Evolutionary conservation across 1,140 invertebrate genomes (phyloP), one percentile per base, ranked within the genome.

Genomic region (Portunus trituberculatus): DNA sequence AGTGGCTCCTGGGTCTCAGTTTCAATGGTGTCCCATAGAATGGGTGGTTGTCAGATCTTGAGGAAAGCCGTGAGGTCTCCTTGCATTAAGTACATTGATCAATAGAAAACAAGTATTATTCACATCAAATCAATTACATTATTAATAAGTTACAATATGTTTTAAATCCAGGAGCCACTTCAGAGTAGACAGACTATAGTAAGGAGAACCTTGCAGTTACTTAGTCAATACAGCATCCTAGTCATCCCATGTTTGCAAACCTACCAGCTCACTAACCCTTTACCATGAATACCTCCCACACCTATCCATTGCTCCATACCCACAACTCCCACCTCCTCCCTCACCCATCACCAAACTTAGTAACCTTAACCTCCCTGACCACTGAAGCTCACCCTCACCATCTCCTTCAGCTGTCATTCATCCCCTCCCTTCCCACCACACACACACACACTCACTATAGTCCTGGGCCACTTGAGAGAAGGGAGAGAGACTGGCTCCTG

Each of bases 371-470:
- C 4, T 82, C 20, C 39, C 39, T 28, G 1, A 82, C 1, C 28
- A 1, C 76, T 82, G 1, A 82, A 82, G 20, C 16, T 28, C 76
- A 25, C 28, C 76, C 76, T 14, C 76, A 25, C 28, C 76, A 20
- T 8, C 28, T 25, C 76, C 20, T 7, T 82, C 28, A 25, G 76
- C 76, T 7, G 28, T 25, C 76, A 25, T 7, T 7, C 76, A 82
- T 7, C 28, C 39, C 39, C 39, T 2, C 39, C 39, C 1, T n/a
- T n/a, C n/a, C n/a, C n/a, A n/a, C n/a, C n/a, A n/a, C n/a, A n/a
- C n/a, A n/a, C n/a, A n/a, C n/a, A n/a, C n/a, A n/a, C 86, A 95
- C 95, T 95, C 91, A 95, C 95, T 93, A 82, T 95, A 95, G 86
- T 95, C 95, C 83, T 95, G 95, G 59, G 87, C 92, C 87, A 95